These are phyloP conservation scores for Brachymystax lenok DNA, from an alignment of 2,797 vertebrate species.

Conservation along the genomic window DNA sequence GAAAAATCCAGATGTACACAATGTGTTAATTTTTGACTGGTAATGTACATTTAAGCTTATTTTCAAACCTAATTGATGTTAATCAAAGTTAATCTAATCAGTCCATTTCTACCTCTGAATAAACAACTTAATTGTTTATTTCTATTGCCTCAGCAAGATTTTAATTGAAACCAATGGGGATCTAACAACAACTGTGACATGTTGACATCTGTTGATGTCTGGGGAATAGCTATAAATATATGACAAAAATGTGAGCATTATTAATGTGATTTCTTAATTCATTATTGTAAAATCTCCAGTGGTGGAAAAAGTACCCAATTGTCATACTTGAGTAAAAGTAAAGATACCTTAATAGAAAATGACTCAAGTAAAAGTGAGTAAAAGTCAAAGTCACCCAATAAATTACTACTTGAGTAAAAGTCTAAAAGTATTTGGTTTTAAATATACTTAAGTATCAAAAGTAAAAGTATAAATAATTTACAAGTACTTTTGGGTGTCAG, in stretches of 20 bases:
- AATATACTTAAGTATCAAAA: too few relatives aligned
- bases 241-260: slow-evolving; percentile 83
- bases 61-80: slow-evolving; percentile 65
- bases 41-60: slow-evolving; percentile 73
- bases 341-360: too few relatives aligned
- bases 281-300: slow-evolving; percentile 52
- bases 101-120: slow-evolving; percentile 80
- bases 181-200: slow-evolving; percentile 85
- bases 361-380: too few relatives aligned
- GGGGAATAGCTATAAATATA: slow-evolving; percentile 83
- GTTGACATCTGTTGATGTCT: slow-evolving; percentile 70
- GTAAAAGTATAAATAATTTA: too few relatives aligned
- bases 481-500: too few relatives aligned
- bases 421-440: too few relatives aligned
- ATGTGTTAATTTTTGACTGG: too few relatives aligned
- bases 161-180: slow-evolving; percentile 86
- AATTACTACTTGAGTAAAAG: too few relatives aligned
- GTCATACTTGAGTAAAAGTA: too few relatives aligned
- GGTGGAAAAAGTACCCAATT: too few relatives aligned
- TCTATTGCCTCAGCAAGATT: slow-evolving; percentile 83
- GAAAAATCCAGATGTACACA: too few relatives aligned
- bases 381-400: too few relatives aligned
- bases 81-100: slow-evolving; percentile 85
- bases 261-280: slow-evolving; percentile 79
- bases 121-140: slow-evolving; percentile 87